These are phyloP conservation scores for Nyctalus aviator DNA, from an alignment of 2,797 vertebrate species.

Conservation along the genomic window DNA sequence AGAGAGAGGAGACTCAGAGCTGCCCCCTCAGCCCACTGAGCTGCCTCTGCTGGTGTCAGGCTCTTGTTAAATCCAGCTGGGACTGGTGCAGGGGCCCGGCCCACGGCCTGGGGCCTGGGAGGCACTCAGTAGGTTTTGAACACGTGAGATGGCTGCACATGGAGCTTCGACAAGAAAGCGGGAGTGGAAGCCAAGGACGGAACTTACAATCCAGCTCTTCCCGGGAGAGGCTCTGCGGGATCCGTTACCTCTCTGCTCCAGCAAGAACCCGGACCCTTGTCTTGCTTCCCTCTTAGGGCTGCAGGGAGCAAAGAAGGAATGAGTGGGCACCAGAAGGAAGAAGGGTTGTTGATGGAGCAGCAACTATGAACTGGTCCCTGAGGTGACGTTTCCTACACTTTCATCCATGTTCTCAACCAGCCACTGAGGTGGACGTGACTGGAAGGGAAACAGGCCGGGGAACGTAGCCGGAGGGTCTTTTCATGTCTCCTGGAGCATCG, in stretches of 20 bases:
- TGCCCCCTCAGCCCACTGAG: accelerated
- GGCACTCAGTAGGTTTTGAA: not conserved
- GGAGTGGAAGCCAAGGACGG: accelerated
- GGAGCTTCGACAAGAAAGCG: not conserved
- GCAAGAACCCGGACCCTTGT: accelerated
- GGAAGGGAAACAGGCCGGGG: not conserved
- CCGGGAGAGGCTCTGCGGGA: accelerated
- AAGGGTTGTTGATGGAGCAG: too few species aligned
- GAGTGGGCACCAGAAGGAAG: not conserved
- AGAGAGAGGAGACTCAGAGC: not conserved
- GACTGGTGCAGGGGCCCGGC: accelerated
- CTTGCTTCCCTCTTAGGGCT: not conserved
- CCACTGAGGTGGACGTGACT: not conserved
- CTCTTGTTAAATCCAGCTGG: not conserved
- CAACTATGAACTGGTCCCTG: accelerated
- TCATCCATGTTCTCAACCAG: not conserved
- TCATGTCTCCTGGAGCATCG: not conserved
- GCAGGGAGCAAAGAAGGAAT: accelerated
- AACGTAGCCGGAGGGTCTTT: not conserved
- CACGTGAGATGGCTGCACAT: not conserved
- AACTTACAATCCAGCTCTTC: not conserved
- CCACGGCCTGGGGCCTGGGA: accelerated
- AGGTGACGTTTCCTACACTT: not conserved
- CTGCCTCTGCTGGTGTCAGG: not conserved
- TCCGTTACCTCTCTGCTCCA: not conserved